Evolutionary conservation across 2,113 vertebrate genomes (phyloP).

Genomic region (Chloroceryle aenea): DNA sequence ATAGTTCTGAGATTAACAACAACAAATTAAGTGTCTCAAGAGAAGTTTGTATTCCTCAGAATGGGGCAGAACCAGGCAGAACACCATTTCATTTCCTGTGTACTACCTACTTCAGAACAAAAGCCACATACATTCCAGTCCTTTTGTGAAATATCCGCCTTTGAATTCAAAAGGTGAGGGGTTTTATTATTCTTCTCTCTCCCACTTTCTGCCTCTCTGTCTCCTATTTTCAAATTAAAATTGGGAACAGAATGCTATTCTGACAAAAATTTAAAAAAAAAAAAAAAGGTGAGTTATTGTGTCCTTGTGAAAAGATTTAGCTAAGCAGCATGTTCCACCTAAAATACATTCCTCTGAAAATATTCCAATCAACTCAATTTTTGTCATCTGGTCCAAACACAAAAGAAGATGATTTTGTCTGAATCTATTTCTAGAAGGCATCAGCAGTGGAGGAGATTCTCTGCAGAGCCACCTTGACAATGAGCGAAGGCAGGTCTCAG

Average conservation of each 20-base stretch:
- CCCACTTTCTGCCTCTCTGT: neutral
- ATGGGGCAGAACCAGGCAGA: neutral
- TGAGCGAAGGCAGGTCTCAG: neutral
- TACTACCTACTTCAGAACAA: neutral
- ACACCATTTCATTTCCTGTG: neutral
- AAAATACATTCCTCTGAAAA: neutral
- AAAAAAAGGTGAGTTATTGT: neutral
- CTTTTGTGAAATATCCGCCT: neutral
- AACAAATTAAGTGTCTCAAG: neutral
- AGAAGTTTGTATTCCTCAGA: neutral
- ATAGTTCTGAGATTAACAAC: neutral
- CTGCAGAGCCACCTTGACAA: rapidly evolving
- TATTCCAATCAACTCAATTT: neutral
- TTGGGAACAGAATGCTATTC: neutral
- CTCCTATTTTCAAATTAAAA: neutral
- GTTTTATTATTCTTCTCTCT: neutral
- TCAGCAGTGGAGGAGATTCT: neutral
- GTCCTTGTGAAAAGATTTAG: neutral
- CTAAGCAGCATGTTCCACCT: neutral
- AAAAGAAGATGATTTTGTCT: neutral
- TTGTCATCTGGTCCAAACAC: neutral
- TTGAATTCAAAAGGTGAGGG: neutral
- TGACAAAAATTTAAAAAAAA: neutral
- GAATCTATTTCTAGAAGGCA: neutral
- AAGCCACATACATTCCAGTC: neutral